Evolutionary conservation across 2,113 vertebrate genomes (phyloP), one percentile per base, ranked within the genome.

Genomic region (Saccopteryx leptura): DNA sequence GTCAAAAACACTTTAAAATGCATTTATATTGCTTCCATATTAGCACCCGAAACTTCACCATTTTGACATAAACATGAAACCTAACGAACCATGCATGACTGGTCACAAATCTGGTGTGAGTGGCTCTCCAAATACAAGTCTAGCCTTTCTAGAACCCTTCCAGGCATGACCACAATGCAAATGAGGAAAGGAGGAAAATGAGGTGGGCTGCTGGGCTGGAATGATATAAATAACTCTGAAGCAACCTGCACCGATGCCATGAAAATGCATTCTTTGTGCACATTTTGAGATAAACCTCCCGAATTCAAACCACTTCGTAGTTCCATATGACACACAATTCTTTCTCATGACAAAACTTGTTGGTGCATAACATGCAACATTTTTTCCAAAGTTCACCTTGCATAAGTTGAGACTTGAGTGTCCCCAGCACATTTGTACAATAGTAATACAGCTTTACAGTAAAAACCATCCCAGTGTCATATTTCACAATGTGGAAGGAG

Each of bases 41-140:
- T 69, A 84, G 66, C 33, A 58, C 23, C 56, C 81, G 50, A 23
- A 74, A 50, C 71, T 88, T 93, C 71, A 61, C 28, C 19, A 12
- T 85, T 93, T 68, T 88, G 76, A 31, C 81, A 90, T 60, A 72
- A 93, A 83, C 52, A 72, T 58, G 6, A 88, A 92, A 56, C 79
- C 88, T 82, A 94, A 93, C n/a, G 52, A 92, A 65, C 50, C 75
- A 81, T 56, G 18, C 24, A 39, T 39, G 66, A 48, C 13, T 28
- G 61, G 24, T 61, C 60, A 63, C 71, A 80, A 52, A 83, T 72
- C 71, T 71, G 65, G 60, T 39, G 24, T 23, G 15, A 89, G 7
- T 3, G n/a, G 4, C 63, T 93, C 54, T 87, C n/a, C 50, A 65
- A 88, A 83, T 8, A 76, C 48, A 85, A 19, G 28, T 58, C 24